A percentile compares a stretch with the other conserved stretches of the same genome.
These are phyloP conservation scores for Oscheius sp. DNA, from an alignment of 2,888 invertebrate genomes.

Conservation along the genomic window DNA sequence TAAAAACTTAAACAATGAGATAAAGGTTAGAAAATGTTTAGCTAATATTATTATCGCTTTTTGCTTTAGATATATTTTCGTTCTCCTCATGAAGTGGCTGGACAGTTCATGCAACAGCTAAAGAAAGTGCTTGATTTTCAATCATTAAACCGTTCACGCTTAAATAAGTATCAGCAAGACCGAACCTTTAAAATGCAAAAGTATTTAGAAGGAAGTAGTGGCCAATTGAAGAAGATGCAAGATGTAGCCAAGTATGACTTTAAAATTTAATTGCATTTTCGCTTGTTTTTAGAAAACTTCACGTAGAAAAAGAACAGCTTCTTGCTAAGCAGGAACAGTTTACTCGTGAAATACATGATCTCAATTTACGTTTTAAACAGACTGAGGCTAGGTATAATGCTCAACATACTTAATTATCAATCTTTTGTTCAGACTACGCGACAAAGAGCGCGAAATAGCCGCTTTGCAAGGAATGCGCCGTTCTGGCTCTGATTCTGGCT, in stretches of 20 bases:
- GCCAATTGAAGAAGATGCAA: slow-evolving; percentile 13
- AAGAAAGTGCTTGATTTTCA: slow-evolving; percentile 24
- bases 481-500: slow-evolving; percentile 1
- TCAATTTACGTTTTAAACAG: background rate
- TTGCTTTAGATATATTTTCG: slow-evolving; percentile 14
- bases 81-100: slow-evolving; percentile 8
- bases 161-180: slow-evolving; percentile 7
- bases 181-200: slow-evolving; percentile 8
- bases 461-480: background rate
- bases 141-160: background rate
- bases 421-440: background rate
- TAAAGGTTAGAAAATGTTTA: background rate
- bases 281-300: background rate
- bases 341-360: background rate
- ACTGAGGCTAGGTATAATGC: background rate
- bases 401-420: background rate
- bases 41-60: background rate
- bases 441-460: background rate
- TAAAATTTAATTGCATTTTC: background rate
- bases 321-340: background rate
- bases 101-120: slow-evolving; percentile 18
- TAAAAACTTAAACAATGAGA: background rate
- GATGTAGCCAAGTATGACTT: background rate
- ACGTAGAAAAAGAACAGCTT: slow-evolving; percentile 1
- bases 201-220: background rate